Evolutionary conservation across 1,140 invertebrate species (phyloP).

Genomic region (Zaprionus nigranus): DNA sequence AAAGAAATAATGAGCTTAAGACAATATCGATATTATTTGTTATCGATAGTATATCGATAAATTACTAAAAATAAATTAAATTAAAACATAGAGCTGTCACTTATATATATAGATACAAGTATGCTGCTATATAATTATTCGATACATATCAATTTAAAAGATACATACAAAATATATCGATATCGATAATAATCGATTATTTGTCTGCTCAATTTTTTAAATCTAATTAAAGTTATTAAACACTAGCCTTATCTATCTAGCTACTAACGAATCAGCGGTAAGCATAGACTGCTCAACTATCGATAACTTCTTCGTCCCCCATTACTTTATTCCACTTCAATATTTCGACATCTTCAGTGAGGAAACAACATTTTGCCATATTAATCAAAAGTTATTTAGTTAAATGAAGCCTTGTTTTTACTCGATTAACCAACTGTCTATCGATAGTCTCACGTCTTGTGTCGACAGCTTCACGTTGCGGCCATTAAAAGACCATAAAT

Average conservation of each 20-base stretch:
- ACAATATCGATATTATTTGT: background rate
- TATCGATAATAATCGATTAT: too few relatives aligned
- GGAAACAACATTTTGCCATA: background rate
- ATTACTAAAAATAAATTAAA: too few relatives aligned
- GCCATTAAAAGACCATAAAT: slow-evolving; percentile 74
- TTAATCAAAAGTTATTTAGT: slow-evolving; percentile 17
- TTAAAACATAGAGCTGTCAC: too few relatives aligned
- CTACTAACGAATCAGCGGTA: too few relatives aligned
- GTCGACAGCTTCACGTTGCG: slow-evolving; percentile 24
- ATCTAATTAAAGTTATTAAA: too few relatives aligned
- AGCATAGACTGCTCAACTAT: background rate
- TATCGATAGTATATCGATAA: background rate
- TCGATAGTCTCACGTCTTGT: slow-evolving; percentile 11
- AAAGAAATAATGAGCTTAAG: background rate
- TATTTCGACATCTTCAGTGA: background rate
- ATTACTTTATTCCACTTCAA: background rate
- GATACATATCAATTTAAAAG: too few relatives aligned
- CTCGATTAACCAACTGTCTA: slow-evolving; percentile 1
- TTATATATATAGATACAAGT: too few relatives aligned
- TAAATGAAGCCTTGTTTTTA: background rate
- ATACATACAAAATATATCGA: too few relatives aligned
- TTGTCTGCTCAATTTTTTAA: too few relatives aligned
- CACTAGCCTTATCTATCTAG: too few relatives aligned
- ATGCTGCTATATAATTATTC: too few relatives aligned
- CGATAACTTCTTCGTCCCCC: background rate